Percentiles rank a stretch among this genome's conserved stretches.
Conservation (phyloP, 2,888 invertebrate species). For the Metalampra italica region DNA sequence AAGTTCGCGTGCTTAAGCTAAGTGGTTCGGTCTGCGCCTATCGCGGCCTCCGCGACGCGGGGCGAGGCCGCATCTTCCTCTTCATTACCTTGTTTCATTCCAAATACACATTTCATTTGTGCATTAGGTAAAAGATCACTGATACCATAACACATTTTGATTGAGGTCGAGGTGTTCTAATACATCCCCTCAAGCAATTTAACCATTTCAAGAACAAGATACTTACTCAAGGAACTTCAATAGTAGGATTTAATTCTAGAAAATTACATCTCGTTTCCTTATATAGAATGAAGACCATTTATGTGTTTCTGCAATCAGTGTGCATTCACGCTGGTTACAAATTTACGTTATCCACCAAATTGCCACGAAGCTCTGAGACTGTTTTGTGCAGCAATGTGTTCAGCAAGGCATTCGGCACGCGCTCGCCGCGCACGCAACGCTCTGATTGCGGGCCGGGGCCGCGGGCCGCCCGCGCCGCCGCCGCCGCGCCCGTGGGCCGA, state of each 20-base stretch:
- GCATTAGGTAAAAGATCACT: background rate
- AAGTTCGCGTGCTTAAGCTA: conserved; percentile 38
- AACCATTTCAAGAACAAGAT: too few relatives aligned
- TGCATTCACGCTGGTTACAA: background rate
- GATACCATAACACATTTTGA: background rate
- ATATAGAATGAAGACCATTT: too few relatives aligned
- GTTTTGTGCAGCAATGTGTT: background rate
- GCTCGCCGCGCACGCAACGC: conserved; percentile 33
- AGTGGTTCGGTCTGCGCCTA: conserved; percentile 29
- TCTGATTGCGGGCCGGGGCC: conserved; percentile 44
- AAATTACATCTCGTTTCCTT: too few relatives aligned
- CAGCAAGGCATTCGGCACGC: conserved; percentile 7
- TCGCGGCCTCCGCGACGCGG: conserved; percentile 42
- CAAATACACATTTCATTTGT: background rate
- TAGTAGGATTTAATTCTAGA: too few relatives aligned
- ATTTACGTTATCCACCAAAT: background rate
- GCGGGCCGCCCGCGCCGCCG: conserved; percentile 9
- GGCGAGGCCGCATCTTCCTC: conserved; percentile 60
- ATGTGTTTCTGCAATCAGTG: too few relatives aligned
- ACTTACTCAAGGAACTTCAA: too few relatives aligned
- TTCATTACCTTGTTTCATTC: conserved; percentile 24
- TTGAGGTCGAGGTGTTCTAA: conserved; percentile 4
- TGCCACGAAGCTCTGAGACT: background rate
- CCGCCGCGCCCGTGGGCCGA: conserved; percentile 16
- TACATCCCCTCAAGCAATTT: background rate